Percentiles rank a stretch among this genome's conserved stretches.
phyloP scores from a whole-genome alignment of 2,888 invertebrate genomes.

The Amphipyra tragopoginis region DNA sequence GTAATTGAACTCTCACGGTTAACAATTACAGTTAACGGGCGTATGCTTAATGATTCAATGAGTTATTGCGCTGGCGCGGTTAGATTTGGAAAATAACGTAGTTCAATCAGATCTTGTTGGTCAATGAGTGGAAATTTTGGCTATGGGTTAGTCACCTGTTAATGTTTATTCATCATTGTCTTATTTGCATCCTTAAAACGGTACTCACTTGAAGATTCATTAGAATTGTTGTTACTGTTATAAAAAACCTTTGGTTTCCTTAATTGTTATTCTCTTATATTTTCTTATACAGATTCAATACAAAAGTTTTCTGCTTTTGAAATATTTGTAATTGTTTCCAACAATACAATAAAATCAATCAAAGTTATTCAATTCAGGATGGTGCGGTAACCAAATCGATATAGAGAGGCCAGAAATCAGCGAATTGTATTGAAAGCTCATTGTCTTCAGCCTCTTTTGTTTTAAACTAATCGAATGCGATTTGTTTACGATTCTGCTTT shows the following conservation, averaged over 20 bases:
- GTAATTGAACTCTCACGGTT: conserved; percentile 75
- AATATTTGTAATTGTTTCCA: conserved; percentile 17
- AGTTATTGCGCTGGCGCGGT: conserved; percentile 67
- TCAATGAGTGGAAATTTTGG: conserved; percentile 43
- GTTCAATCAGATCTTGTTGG: conserved; percentile 54
- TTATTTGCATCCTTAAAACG: conserved; percentile 1
- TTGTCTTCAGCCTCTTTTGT: conserved; percentile 66
- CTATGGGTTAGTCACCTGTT: conserved; percentile 29
- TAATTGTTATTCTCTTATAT: conserved; percentile 7
- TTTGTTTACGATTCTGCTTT: conserved; percentile 64
- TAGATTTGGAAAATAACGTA: conserved; percentile 53
- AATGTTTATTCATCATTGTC: conserved; percentile 22
- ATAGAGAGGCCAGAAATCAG: conserved; percentile 64
- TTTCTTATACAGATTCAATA: neutral
- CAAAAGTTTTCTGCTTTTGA: conserved; percentile 5
- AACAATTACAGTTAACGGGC: conserved; percentile 74
- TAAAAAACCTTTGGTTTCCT: neutral
- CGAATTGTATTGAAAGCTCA: conserved; percentile 52
- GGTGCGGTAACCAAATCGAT: conserved; percentile 68
- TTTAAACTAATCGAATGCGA: conserved; percentile 64
- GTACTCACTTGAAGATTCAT: neutral
- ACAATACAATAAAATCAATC: conserved; percentile 41
- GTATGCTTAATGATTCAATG: conserved; percentile 74
- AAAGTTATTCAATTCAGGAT: conserved; percentile 48
- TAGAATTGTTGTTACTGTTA: no score